Conservation (phyloP, 1,140 invertebrate genomes). For the Apis dorsata region DNA sequence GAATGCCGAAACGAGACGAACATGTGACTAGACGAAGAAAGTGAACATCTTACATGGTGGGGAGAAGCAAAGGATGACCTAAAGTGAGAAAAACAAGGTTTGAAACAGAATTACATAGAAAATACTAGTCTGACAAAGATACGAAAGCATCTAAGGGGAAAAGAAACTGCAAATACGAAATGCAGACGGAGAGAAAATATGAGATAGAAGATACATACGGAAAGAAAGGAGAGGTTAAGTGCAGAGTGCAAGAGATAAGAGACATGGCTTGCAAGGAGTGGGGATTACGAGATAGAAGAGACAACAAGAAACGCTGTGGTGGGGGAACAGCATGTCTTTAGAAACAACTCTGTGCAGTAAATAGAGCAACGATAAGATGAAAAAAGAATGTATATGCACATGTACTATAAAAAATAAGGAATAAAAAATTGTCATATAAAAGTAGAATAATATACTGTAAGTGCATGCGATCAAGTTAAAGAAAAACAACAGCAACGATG, state of each 20-base stretch:
- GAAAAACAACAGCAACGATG: neutral
- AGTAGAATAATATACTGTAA: neutral
- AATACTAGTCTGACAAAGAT: neutral
- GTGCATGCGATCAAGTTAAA: neutral
- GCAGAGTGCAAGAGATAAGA: neutral
- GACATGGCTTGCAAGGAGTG: neutral
- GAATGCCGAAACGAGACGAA: neutral
- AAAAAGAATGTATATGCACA: neutral
- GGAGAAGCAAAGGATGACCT: constrained; percentile 39
- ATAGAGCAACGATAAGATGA: neutral
- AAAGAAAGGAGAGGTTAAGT: constrained; percentile 1
- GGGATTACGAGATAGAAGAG: neutral
- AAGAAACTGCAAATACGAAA: neutral
- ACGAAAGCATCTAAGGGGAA: constrained; percentile 7
- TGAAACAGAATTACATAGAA: neutral
- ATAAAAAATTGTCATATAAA: neutral
- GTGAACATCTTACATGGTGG: neutral
- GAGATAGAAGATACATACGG: constrained; percentile 4
- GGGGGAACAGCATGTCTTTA: neutral
- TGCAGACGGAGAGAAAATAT: neutral
- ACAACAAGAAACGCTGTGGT: neutral
- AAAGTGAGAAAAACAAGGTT: constrained; percentile 27
- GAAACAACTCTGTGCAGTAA: neutral
- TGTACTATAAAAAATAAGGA: neutral
- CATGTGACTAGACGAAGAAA: neutral